A percentile compares a stretch with the other conserved stretches of the same genome.
phyloP scores from a whole-genome alignment of 1,140 invertebrate species.

The Elysia chlorotica region DNA sequence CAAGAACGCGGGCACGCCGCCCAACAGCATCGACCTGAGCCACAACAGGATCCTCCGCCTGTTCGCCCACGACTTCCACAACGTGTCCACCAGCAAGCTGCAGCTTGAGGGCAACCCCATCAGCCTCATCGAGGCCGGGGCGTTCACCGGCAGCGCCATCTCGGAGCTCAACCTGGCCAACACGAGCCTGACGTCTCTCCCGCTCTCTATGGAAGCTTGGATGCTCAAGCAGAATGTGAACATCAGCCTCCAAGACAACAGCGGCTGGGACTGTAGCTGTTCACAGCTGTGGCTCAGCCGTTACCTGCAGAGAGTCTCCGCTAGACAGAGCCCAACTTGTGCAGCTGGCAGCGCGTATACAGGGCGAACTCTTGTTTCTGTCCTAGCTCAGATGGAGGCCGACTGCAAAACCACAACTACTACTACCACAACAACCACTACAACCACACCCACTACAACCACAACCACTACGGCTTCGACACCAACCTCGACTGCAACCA shows the following conservation, averaged over 20 bases:
- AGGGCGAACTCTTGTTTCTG: neutral
- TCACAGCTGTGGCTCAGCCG: slow-evolving; percentile 15
- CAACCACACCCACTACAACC: slow-evolving; percentile 4
- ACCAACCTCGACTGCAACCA: slow-evolving; percentile 1
- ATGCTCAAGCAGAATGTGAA: neutral
- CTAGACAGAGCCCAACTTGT: neutral
- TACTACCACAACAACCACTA: slow-evolving; percentile 20
- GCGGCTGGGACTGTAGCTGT: slow-evolving; percentile 5
- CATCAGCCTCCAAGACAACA: slow-evolving; percentile 5
- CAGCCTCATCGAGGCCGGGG: neutral
- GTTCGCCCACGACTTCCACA: slow-evolving; percentile 16
- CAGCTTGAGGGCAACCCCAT: slow-evolving; percentile 15
- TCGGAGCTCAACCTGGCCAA: slow-evolving; percentile 11
- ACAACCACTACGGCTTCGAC: slow-evolving; percentile 9
- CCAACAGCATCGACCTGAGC: slow-evolving; percentile 7
- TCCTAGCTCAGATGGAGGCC: slow-evolving; percentile 1
- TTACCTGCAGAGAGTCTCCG: neutral
- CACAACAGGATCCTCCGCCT: slow-evolving; percentile 11
- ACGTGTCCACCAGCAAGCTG: slow-evolving; percentile 4
- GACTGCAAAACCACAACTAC: slow-evolving; percentile 15
- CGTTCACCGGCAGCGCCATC: neutral
- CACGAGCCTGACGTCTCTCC: slow-evolving; percentile 2
- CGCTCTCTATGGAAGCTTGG: neutral
- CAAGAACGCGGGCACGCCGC: neutral
- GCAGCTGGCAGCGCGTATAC: neutral